Base-by-base conservation (phyloP, 2,888 invertebrate genomes). In the Cylindroiulus punctatus region DNA sequence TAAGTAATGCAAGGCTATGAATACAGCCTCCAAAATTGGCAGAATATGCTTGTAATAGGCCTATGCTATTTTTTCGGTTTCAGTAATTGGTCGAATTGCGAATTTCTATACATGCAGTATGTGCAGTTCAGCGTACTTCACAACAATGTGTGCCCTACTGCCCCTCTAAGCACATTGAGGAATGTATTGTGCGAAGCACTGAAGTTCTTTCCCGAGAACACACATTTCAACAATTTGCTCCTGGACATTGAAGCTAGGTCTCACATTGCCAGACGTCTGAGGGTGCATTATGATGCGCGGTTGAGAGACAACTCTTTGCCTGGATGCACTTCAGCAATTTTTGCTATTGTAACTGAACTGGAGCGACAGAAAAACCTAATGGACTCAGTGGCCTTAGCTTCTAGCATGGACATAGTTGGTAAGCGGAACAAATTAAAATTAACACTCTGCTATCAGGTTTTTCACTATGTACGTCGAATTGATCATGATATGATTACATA, bases 161-260 rank as follows among this genome's bases (percentile, higher is more conserved):
- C 90, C 4, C 57, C 86, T 1, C 86, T 90, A 22, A 86, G 87
- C 65, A 84, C 87, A 17, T 86, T 90, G 7, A 88, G 90, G 14
- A 87, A 87, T 8, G 87, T 88, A 19, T 85, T 91, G 65, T 88
- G 88, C 85, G 83, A 86, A 76, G 90, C 89, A 19, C 86, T 90
- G 57, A 84, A 87, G 8, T 83, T 88, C 17, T 90, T 89, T 86
- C 90, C 90, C 22, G 88, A 89, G 40, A 88, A 89, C 86, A 44
- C 88, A 2, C 83, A 88, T 36, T 89, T 90, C 76, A 88, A 88
- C 30, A 81, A 86, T 4, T 76, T 89, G 44, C 90, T 90, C 86
- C 87, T 90, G 8, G 89, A 89, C 26, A 86, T 90, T 7, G 91
- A 91, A 87, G 84, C 88, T 26, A 87, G 88, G 44, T 89, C 89